phyloP scores from a whole-genome alignment of 2,113 vertebrate species.

The Caranx melampygus region DNA sequence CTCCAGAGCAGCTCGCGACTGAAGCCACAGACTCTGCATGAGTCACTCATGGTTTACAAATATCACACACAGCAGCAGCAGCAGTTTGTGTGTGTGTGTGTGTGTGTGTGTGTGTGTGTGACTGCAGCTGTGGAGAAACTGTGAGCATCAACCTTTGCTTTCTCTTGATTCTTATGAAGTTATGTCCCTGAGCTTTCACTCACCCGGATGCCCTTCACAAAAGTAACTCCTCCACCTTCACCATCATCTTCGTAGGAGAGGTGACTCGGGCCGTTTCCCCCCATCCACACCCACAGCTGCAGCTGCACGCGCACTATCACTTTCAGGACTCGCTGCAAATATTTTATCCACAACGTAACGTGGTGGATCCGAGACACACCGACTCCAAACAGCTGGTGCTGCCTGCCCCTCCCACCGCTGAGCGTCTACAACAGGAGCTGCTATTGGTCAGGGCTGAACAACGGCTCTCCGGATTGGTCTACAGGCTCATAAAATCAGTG shows the following conservation, averaged over 20 bases:
- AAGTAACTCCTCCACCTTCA: constrained; percentile 61
- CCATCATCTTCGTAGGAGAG: constrained; percentile 62
- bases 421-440: constrained; percentile 19
- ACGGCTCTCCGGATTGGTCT: constrained; percentile 65
- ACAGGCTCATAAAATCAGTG: not conserved
- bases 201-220: constrained; percentile 84
- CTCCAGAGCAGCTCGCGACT: no score
- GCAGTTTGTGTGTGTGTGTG: no score
- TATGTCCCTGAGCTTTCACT: constrained; percentile 50
- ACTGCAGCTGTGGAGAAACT: not conserved
- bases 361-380: not conserved
- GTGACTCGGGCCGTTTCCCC: constrained; percentile 77
- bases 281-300: constrained; percentile 64
- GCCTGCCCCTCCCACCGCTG: constrained; percentile 35
- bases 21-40: no score
- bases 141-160: not conserved
- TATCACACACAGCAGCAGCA: not conserved
- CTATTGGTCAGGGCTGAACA: constrained; percentile 70
- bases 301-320: not conserved
- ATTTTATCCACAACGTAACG: constrained; percentile 30
- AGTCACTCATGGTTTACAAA: not conserved
- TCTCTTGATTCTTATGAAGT: not conserved
- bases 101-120: no score
- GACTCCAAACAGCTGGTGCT: constrained; percentile 8
- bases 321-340: not conserved